A percentile compares a stretch with the other conserved stretches of the same genome.
Evolutionary conservation across 2,113 vertebrate species (phyloP).

Genomic region (Nothoprocta pentlandii): DNA sequence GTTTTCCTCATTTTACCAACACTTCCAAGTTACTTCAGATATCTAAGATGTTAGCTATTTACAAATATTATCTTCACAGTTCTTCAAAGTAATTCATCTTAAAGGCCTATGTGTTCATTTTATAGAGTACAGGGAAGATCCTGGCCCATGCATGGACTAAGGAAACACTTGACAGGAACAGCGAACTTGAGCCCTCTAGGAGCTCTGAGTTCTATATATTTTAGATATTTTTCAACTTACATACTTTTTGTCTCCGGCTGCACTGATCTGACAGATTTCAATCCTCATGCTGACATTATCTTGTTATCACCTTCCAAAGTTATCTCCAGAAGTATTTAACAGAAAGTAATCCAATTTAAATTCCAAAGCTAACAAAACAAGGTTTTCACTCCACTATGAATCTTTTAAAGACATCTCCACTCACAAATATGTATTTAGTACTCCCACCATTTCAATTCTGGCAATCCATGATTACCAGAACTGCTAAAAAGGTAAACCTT

Average conservation of each 20-base stretch:
- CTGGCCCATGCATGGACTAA: neutral
- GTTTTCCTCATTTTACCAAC: neutral
- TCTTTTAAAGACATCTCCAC: neutral
- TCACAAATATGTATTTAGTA: neutral
- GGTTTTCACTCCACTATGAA: neutral
- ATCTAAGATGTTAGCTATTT: neutral
- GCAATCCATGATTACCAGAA: neutral
- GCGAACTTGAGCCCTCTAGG: neutral
- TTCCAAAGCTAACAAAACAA: neutral
- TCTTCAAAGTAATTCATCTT: neutral
- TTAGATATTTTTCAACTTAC: neutral
- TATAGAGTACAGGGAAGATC: neutral
- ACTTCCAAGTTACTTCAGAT: neutral
- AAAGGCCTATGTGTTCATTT: neutral
- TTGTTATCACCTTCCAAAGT: neutral
- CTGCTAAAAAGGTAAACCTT: neutral
- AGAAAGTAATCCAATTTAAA: constrained; percentile 11
- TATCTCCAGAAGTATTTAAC: neutral
- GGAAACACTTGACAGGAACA: neutral
- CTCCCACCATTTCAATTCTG: neutral
- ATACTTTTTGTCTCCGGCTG: neutral
- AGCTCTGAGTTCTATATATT: neutral
- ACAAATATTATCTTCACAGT: neutral
- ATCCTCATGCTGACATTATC: neutral
- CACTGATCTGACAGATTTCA: neutral